Percentiles rank a stretch among this genome's conserved stretches.
phyloP scores from a whole-genome alignment of 2,797 vertebrate genomes.

The Dendrocincla tyrannina region DNA sequence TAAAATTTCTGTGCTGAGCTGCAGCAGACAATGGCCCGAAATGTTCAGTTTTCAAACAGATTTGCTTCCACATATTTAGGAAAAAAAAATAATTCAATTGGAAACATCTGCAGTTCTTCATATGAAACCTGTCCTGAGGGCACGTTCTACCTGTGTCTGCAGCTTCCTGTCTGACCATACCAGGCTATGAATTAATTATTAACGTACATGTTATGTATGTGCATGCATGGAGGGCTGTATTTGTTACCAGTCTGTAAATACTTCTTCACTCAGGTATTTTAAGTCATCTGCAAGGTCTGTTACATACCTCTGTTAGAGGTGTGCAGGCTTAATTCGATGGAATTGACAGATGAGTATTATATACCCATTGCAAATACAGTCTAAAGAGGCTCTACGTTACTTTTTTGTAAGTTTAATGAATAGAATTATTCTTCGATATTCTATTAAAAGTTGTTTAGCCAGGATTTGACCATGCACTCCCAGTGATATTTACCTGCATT shows the following conservation, averaged over 20 bases:
- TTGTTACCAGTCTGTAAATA: background rate
- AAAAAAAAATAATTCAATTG: background rate
- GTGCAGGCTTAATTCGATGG: background rate
- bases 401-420: background rate
- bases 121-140: background rate
- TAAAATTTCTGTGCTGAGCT: background rate
- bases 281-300: background rate
- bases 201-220: background rate
- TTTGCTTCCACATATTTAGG: background rate
- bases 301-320: background rate
- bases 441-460: background rate
- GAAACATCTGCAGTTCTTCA: background rate
- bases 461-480: too few relatives aligned
- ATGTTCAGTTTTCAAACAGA: background rate
- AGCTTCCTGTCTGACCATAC: background rate
- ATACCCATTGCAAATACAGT: too few relatives aligned
- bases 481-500: background rate
- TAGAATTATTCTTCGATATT: background rate
- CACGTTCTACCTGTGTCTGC: background rate
- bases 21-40: background rate
- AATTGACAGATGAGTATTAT: background rate
- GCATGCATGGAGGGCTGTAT: background rate
- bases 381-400: background rate
- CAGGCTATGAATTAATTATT: background rate
- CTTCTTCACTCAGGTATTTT: background rate